phyloP scores from a whole-genome alignment of 2,113 vertebrate species.

The Ceyx margarethae region DNA sequence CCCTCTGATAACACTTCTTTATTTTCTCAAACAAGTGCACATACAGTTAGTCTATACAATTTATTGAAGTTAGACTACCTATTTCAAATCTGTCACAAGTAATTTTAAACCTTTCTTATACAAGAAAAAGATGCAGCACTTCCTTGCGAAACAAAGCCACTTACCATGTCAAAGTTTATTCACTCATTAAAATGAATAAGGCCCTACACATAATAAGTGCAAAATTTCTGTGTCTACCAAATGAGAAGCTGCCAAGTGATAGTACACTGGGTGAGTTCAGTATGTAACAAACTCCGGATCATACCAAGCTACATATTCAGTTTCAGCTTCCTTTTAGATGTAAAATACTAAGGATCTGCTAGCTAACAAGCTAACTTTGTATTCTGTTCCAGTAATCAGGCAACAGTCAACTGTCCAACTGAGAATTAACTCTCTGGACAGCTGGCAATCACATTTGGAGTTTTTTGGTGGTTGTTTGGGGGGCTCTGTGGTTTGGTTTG shows the following conservation, averaged over 20 bases:
- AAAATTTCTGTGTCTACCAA: background rate
- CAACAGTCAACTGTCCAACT: conserved; percentile 63
- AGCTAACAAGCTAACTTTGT: conserved; percentile 52
- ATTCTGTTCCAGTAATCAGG: conserved; percentile 49
- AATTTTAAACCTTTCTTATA: background rate
- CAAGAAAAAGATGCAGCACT: background rate
- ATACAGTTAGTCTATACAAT: background rate
- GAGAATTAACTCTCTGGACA: conserved; percentile 67
- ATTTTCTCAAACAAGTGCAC: background rate
- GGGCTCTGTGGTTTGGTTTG: background rate
- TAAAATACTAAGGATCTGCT: conserved; percentile 28
- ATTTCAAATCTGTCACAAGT: background rate
- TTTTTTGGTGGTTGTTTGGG: background rate
- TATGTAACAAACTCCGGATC: background rate
- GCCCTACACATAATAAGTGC: background rate
- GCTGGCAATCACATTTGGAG: conserved; percentile 44
- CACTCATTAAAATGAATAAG: background rate
- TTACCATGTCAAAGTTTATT: background rate
- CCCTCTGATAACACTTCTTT: background rate
- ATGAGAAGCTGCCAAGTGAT: background rate
- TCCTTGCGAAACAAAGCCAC: background rate
- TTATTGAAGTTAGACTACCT: background rate
- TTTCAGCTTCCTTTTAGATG: conserved; percentile 43
- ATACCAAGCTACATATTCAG: background rate
- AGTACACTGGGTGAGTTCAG: background rate